Evolutionary conservation across 1,140 invertebrate species (phyloP).

Genomic region (Hormaphis cornu): DNA sequence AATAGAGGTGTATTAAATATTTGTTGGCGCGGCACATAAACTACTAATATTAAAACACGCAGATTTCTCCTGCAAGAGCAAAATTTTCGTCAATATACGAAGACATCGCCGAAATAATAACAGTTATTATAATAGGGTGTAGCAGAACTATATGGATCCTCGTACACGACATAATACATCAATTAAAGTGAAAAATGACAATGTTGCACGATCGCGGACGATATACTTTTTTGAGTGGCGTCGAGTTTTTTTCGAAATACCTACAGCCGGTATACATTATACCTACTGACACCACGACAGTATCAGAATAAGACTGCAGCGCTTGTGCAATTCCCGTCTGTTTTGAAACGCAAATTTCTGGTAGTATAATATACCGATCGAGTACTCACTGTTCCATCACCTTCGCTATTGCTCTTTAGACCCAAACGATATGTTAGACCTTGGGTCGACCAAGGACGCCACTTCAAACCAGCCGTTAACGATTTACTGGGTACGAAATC

Average conservation of each 20-base stretch:
- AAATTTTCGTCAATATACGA: not conserved
- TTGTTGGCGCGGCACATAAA: not conserved
- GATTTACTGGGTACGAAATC: not conserved
- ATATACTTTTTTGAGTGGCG: not conserved
- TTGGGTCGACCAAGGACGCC: not conserved
- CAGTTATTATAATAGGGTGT: not conserved
- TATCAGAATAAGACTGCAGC: not conserved
- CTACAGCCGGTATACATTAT: no score
- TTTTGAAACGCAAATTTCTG: not conserved
- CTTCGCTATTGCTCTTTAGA: constrained; percentile 15
- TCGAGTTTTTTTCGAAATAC: not conserved
- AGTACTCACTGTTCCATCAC: not conserved
- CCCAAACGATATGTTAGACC: constrained; percentile 4
- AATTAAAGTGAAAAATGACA: no score
- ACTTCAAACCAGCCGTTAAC: not conserved
- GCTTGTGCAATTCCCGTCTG: not conserved
- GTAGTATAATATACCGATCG: not conserved
- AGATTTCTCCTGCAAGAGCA: not conserved
- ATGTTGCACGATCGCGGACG: not conserved
- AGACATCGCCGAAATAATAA: not conserved
- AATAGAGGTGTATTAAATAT: not conserved
- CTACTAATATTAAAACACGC: not conserved
- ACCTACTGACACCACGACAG: not conserved
- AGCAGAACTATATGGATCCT: no score
- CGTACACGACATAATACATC: no score